Evolutionary conservation across 2,113 vertebrate genomes (phyloP).

Genomic region (Ovis aries): DNA sequence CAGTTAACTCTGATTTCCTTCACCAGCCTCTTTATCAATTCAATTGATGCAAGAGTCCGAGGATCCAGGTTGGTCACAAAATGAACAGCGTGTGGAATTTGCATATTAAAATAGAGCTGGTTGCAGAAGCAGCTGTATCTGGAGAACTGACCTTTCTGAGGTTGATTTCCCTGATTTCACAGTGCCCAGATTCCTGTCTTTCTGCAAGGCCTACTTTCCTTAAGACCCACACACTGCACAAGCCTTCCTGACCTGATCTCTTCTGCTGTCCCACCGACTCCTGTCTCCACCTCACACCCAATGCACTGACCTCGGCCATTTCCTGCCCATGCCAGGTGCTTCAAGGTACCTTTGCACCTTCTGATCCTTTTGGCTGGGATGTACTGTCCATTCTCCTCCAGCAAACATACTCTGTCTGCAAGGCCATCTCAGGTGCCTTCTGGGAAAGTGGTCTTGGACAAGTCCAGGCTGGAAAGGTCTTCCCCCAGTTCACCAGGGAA

Average conservation of each 20-base stretch:
- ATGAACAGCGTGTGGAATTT: fast-evolving
- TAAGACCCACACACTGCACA: background rate
- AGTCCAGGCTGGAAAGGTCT: background rate
- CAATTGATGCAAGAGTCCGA: background rate
- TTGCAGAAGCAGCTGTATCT: background rate
- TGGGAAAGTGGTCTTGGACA: too few species aligned
- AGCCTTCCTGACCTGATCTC: background rate
- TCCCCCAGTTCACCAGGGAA: background rate
- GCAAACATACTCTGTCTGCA: background rate
- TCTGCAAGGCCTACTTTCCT: background rate
- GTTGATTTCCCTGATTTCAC: too few species aligned
- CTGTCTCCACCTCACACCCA: background rate
- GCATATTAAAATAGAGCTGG: background rate
- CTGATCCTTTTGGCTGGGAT: background rate
- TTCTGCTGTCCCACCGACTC: background rate
- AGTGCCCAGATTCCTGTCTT: too few species aligned
- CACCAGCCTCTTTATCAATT: background rate
- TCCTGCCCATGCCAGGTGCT: background rate
- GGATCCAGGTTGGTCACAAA: background rate
- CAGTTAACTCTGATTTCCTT: background rate
- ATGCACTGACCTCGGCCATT: background rate
- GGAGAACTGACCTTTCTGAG: too few species aligned
- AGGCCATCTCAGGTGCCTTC: background rate
- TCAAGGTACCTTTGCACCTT: background rate
- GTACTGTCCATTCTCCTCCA: background rate